Percentiles rank a stretch among this genome's conserved stretches.
phyloP scores from a whole-genome alignment of 2,797 vertebrate genomes.

The Mus spretus region DNA sequence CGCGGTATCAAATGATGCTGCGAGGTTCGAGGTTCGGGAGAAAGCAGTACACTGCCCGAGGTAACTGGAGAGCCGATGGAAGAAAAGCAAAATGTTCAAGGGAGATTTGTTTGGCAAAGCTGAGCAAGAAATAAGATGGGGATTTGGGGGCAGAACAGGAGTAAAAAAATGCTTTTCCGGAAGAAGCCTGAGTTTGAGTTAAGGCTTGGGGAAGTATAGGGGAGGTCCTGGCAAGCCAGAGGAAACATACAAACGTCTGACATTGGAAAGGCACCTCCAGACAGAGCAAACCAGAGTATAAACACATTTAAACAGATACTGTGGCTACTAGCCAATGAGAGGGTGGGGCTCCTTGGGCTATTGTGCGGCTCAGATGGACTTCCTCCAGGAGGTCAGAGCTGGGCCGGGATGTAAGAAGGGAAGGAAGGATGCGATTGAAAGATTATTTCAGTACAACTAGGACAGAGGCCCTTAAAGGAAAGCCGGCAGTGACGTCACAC shows the following conservation, averaged over 20 bases:
- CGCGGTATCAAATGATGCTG: not conserved
- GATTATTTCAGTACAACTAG: constrained; percentile 78
- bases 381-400: constrained; percentile 73
- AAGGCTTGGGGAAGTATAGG: not conserved
- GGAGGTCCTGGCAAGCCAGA: not conserved
- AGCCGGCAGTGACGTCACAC: constrained; percentile 13
- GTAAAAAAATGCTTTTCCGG: constrained; percentile 19
- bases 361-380: constrained; percentile 49
- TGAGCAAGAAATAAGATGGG: constrained; percentile 49
- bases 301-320: constrained; percentile 53
- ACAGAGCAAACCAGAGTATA: not conserved
- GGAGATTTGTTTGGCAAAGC: constrained; percentile 15
- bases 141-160: not conserved
- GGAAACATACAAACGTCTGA: not conserved
- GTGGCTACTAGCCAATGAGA: not conserved
- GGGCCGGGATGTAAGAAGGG: constrained; percentile 78
- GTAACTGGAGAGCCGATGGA: not conserved
- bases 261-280: not conserved
- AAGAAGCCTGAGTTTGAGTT: not conserved
- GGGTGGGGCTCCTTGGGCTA: constrained; percentile 68
- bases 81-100: constrained; percentile 26
- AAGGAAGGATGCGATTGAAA: constrained; percentile 85
- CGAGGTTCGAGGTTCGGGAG: constrained; percentile 21
- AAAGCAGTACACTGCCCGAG: not conserved
- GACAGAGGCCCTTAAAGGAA: constrained; percentile 51